These are phyloP conservation scores for Helleia helle DNA, from an alignment of 2,888 invertebrate species.

Conservation along the genomic window DNA sequence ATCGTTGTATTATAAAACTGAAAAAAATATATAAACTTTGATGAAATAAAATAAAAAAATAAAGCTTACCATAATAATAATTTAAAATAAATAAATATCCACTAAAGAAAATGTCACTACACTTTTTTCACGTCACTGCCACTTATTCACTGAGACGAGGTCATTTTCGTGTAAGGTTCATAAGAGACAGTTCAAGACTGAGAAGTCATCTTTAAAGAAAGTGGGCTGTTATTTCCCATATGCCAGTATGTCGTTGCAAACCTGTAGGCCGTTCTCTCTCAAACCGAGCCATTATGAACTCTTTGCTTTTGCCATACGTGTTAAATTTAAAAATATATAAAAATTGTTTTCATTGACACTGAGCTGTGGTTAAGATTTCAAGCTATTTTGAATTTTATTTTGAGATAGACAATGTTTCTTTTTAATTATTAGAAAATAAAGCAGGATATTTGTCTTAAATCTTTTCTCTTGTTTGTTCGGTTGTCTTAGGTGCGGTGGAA, in stretches of 20 bases:
- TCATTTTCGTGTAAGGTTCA: conserved; percentile 17
- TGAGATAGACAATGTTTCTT: conserved; percentile 1
- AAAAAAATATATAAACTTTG: neutral
- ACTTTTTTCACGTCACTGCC: neutral
- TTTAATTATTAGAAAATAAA: conserved; percentile 20
- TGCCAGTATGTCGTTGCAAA: conserved; percentile 11
- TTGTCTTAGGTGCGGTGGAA: conserved; percentile 12
- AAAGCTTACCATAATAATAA: conserved; percentile 10
- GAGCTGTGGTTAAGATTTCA: neutral
- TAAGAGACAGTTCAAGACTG: conserved; percentile 17
- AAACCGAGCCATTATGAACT: neutral
- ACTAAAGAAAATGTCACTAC: conserved; percentile 7
- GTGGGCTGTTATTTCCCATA: conserved; percentile 45
- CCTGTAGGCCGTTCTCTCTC: conserved; percentile 16
- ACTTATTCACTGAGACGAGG: conserved; percentile 10
- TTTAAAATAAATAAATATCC: conserved; percentile 8
- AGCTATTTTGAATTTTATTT: conserved; percentile 10
- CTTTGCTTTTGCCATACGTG: neutral
- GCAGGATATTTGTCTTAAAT: conserved; percentile 29
- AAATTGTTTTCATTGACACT: conserved; percentile 12
- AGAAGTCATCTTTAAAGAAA: conserved; percentile 33
- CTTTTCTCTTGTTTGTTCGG: conserved; percentile 10
- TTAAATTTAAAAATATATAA: neutral
- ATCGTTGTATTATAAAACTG: neutral
- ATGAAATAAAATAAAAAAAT: neutral